These are phyloP conservation scores for Acanthurus tractus DNA, from an alignment of 2,797 vertebrate species.

Conservation along the genomic window DNA sequence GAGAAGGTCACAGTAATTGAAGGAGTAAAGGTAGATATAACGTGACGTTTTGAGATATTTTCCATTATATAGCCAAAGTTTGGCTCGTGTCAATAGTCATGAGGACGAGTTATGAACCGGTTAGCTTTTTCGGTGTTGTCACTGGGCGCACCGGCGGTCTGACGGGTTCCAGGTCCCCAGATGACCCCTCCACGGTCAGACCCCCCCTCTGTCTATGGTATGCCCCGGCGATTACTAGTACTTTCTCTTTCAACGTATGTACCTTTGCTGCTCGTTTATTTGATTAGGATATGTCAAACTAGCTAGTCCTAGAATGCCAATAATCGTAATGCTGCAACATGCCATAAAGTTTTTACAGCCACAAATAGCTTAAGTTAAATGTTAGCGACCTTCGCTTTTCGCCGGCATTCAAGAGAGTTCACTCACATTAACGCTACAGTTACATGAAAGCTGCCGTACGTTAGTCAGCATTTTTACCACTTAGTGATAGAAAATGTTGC, in stretches of 20 bases:
- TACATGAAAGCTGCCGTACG: not conserved
- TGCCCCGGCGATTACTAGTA: too few species aligned
- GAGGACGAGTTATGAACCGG: not conserved
- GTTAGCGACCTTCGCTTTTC: not conserved
- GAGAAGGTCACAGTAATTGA: conserved; percentile 93
- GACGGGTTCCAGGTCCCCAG: conserved; percentile 58
- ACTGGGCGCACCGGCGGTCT: not conserved
- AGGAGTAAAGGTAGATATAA: conserved; percentile 90
- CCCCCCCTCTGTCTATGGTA: not conserved
- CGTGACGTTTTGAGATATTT: not conserved
- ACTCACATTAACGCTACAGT: not conserved
- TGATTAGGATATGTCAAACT: too few species aligned
- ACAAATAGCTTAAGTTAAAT: not conserved
- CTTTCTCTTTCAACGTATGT: too few species aligned
- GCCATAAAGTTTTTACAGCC: not conserved
- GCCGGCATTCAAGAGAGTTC: not conserved
- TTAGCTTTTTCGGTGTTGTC: not conserved
- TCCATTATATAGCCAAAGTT: not conserved
- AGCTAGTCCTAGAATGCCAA: not conserved
- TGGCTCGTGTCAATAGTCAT: not conserved
- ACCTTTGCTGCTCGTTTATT: too few species aligned
- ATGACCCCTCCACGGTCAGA: conserved; percentile 42
- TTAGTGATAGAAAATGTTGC: not conserved
- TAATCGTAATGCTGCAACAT: not conserved
- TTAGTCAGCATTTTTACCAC: too few species aligned